phyloP scores from a whole-genome alignment of 2,888 invertebrate genomes.

The Argyresthia goedartella region DNA sequence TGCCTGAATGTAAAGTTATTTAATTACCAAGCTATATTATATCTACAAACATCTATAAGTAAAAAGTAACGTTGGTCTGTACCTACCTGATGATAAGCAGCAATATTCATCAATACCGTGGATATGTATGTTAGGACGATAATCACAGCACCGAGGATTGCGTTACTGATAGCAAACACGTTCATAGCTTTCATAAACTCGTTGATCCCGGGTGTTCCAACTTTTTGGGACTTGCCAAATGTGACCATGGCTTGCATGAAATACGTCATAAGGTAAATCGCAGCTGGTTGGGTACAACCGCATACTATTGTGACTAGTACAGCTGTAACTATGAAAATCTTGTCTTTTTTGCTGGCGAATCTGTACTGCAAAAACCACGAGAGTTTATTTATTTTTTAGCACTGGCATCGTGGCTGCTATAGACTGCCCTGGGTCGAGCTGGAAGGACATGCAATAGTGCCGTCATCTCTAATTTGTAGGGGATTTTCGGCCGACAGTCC shows the following conservation, averaged over 20 bases:
- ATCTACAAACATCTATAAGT: too few relatives aligned
- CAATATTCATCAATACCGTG: constrained; percentile 77
- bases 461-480: too few relatives aligned
- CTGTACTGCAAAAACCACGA: constrained; percentile 64
- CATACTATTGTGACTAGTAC: constrained; percentile 67
- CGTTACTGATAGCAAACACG: constrained; percentile 73
- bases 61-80: constrained; percentile 8
- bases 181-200: constrained; percentile 60
- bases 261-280: constrained; percentile 76
- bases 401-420: too few relatives aligned
- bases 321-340: constrained; percentile 68
- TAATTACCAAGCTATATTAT: too few relatives aligned
- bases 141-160: constrained; percentile 71
- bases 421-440: too few relatives aligned
- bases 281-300: constrained; percentile 75
- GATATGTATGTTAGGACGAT: constrained; percentile 74
- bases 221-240: constrained; percentile 34
- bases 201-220: constrained; percentile 30
- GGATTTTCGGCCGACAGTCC: too few relatives aligned
- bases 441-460: too few relatives aligned
- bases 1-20: too few relatives aligned
- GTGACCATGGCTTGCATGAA: constrained; percentile 75
- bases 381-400: too few relatives aligned
- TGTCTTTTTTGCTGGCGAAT: constrained; percentile 73
- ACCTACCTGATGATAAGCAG: constrained; percentile 80